phyloP scores from a whole-genome alignment of 2,888 invertebrate genomes.

The Mimas tiliae region DNA sequence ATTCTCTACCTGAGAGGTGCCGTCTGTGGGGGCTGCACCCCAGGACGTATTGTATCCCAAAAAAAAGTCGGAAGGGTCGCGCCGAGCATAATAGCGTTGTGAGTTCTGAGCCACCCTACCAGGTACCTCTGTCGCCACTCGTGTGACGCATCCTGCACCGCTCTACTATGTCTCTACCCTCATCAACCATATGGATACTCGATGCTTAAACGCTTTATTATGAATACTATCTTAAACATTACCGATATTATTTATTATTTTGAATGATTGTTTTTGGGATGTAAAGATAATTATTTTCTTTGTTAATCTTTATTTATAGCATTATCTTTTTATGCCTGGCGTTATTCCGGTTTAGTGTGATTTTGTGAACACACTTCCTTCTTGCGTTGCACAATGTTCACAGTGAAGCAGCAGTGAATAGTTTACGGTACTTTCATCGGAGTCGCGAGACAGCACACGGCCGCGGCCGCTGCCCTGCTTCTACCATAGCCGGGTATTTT shows the following conservation, averaged over 20 bases:
- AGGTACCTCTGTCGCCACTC: slow-evolving; percentile 49
- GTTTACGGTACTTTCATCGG: slow-evolving; percentile 70
- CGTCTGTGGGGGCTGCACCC: slow-evolving; percentile 63
- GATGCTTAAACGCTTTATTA: not conserved
- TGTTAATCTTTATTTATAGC: no score
- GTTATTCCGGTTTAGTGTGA: no score
- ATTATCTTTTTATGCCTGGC: no score
- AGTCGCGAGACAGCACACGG: slow-evolving; percentile 34
- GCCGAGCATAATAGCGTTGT: slow-evolving; percentile 62
- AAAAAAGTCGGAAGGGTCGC: slow-evolving; percentile 79
- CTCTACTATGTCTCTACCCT: not conserved
- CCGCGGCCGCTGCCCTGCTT: slow-evolving; percentile 38
- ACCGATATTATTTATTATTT: not conserved
- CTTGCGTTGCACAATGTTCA: slow-evolving; percentile 28
- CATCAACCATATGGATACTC: slow-evolving; percentile 2
- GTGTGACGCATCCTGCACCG: slow-evolving; percentile 38
- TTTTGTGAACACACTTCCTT: not conserved
- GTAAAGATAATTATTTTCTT: no score
- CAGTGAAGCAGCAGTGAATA: slow-evolving; percentile 32
- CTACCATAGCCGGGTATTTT: slow-evolving; percentile 40
- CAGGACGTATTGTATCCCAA: slow-evolving; percentile 70
- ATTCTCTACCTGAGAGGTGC: slow-evolving; percentile 68
- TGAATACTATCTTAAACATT: not conserved
- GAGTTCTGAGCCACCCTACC: slow-evolving; percentile 54
- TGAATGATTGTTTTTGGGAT: no score